Conservation (phyloP, 1,140 invertebrate species). For the Penaeus chinensis region DNA sequence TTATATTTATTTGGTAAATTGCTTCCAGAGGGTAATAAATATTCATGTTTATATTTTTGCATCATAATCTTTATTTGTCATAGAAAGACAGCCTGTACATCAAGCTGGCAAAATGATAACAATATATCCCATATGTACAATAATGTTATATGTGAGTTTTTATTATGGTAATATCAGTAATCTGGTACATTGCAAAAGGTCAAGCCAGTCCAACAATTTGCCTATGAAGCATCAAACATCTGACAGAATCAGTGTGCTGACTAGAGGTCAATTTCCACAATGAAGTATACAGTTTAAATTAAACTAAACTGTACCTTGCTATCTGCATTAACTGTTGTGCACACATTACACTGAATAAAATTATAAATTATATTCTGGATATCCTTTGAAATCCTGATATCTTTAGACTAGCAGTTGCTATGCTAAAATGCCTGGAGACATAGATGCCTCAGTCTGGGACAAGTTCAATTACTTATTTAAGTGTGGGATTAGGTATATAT, state of each 20-base stretch:
- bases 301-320: constrained; percentile 47
- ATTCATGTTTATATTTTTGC: constrained; percentile 9
- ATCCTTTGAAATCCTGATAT: constrained; percentile 40
- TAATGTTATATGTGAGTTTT: constrained; percentile 48
- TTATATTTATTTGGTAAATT: too few species aligned
- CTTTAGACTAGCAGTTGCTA: constrained; percentile 45
- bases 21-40: too few species aligned
- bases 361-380: constrained; percentile 43
- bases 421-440: constrained; percentile 55
- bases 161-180: constrained; percentile 57
- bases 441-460: constrained; percentile 33
- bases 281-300: constrained; percentile 52
- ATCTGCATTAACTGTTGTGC: constrained; percentile 50
- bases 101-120: constrained; percentile 59
- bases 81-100: constrained; percentile 59
- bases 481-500: constrained; percentile 50
- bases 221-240: constrained; percentile 44
- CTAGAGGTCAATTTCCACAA: constrained; percentile 51
- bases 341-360: constrained; percentile 56
- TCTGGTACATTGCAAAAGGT: constrained; percentile 48
- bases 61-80: constrained; percentile 58
- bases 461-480: constrained; percentile 41
- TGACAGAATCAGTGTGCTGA: constrained; percentile 45
- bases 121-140: constrained; percentile 56
- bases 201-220: constrained; percentile 48